A percentile compares a stretch with the other conserved stretches of the same genome.
Evolutionary conservation across 2,888 invertebrate species (phyloP).

Genomic region (Scrobipalpa atriplicella): DNA sequence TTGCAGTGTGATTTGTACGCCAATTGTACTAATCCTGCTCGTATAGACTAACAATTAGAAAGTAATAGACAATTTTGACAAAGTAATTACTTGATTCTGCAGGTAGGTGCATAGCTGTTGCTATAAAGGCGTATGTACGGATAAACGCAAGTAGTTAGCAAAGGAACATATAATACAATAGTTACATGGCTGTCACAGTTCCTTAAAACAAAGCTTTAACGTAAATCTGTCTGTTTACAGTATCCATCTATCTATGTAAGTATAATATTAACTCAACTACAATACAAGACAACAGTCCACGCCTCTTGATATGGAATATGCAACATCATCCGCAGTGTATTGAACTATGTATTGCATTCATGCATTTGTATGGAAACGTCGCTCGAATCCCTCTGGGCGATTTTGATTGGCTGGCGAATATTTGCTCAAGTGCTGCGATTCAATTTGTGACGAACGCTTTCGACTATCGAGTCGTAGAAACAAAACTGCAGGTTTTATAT

Average conservation of each 20-base stretch:
- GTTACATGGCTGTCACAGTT: too few species aligned
- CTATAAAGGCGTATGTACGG: too few species aligned
- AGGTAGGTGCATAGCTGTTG: too few species aligned
- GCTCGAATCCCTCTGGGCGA: neutral
- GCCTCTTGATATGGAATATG: neutral
- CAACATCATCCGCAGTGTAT: neutral
- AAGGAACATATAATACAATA: too few species aligned
- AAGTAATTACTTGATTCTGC: too few species aligned
- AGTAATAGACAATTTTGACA: neutral
- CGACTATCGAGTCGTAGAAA: neutral
- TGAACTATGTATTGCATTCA: constrained; percentile 20
- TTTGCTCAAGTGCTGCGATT: neutral
- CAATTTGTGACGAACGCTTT: constrained; percentile 1
- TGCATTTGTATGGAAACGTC: constrained; percentile 14
- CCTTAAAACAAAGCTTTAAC: too few species aligned
- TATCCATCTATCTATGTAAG: too few species aligned
- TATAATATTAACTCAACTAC: too few species aligned
- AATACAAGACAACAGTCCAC: neutral
- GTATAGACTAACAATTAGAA: neutral
- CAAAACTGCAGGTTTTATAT: neutral
- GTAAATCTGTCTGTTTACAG: too few species aligned
- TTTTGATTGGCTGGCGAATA: neutral
- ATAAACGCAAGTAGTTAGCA: too few species aligned
- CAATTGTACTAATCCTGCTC: constrained; percentile 13
- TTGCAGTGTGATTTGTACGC: constrained; percentile 25